These are phyloP conservation scores for Mormyrops boulengeri DNA, from an alignment of 2,797 vertebrate species.

Conservation along the genomic window DNA sequence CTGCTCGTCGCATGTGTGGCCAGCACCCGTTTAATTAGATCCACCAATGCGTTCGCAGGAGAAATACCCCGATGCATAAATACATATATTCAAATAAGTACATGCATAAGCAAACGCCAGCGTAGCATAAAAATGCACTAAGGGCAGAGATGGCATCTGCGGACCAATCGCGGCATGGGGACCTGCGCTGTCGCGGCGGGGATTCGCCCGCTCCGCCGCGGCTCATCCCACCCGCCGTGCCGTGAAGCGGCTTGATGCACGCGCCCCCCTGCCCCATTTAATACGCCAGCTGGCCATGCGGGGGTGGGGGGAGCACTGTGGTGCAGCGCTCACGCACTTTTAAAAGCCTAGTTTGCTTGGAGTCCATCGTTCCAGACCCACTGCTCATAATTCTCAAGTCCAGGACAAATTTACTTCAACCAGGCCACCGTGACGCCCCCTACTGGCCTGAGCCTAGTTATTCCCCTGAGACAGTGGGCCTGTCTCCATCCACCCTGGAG, in stretches of 20 bases:
- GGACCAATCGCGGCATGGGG: background rate
- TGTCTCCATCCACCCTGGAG: background rate
- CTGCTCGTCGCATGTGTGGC: background rate
- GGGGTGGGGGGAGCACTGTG: background rate
- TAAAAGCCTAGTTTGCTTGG: background rate
- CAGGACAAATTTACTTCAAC: background rate
- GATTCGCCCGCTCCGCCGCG: background rate
- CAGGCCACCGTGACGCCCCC: background rate
- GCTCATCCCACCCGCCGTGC: background rate
- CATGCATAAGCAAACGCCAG: conserved; percentile 5
- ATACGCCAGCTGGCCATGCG: background rate
- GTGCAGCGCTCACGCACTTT: background rate
- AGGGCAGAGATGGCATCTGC: background rate
- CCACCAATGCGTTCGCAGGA: conserved; percentile 7
- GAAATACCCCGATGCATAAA: conserved; percentile 22
- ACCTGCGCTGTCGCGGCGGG: too few species aligned
- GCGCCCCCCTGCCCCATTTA: background rate
- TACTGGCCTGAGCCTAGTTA: background rate
- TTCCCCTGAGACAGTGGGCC: background rate
- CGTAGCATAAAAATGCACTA: conserved; percentile 10
- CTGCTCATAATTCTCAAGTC: background rate
- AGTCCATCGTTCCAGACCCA: background rate
- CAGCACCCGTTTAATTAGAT: conserved; percentile 26
- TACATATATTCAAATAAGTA: conserved; percentile 27
- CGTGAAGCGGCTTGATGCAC: background rate